Conservation (phyloP, 2,888 invertebrate genomes). For the Drosophila kanekoi region DNA sequence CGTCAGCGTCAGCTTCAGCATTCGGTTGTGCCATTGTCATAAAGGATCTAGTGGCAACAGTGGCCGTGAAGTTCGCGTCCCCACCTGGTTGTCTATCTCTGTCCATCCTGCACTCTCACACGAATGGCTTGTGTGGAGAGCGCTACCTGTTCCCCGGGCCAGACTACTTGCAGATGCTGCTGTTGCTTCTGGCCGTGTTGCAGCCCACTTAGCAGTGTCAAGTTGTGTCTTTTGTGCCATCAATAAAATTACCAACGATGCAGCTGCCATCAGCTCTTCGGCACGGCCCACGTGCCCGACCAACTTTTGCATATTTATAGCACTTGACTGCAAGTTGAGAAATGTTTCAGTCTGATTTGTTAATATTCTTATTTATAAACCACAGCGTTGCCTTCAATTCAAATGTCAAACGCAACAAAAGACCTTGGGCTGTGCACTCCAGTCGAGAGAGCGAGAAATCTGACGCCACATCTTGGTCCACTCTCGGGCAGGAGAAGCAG, state of each 20-base stretch:
- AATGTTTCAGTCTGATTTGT: constrained; percentile 28
- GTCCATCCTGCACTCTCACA: constrained; percentile 4
- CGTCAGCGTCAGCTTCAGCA: constrained; percentile 21
- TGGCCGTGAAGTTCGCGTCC: constrained; percentile 49
- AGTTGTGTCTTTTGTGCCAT: constrained; percentile 39
- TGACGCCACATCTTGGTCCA: constrained; percentile 30
- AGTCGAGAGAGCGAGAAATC: constrained; percentile 1
- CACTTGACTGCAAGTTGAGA: constrained; percentile 18
- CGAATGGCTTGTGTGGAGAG: neutral
- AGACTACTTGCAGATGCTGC: neutral
- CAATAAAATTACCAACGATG: constrained; percentile 40
- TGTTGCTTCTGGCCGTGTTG: constrained; percentile 16
- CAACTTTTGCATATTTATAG: constrained; percentile 28
- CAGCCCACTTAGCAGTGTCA: constrained; percentile 19
- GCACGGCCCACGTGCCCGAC: neutral
- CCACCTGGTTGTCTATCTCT: constrained; percentile 15
- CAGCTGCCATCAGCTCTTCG: constrained; percentile 12
- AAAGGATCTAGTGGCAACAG: constrained; percentile 54
- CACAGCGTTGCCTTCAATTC: constrained; percentile 40
- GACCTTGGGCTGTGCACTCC: constrained; percentile 50
- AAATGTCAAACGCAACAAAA: constrained; percentile 54
- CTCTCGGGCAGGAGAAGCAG: constrained; percentile 20
- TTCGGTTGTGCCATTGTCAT: constrained; percentile 53
- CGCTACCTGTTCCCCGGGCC: constrained; percentile 9
- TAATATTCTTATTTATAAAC: constrained; percentile 39